Base-by-base conservation (phyloP, 2,888 invertebrate species). In the Caprella mutica region DNA sequence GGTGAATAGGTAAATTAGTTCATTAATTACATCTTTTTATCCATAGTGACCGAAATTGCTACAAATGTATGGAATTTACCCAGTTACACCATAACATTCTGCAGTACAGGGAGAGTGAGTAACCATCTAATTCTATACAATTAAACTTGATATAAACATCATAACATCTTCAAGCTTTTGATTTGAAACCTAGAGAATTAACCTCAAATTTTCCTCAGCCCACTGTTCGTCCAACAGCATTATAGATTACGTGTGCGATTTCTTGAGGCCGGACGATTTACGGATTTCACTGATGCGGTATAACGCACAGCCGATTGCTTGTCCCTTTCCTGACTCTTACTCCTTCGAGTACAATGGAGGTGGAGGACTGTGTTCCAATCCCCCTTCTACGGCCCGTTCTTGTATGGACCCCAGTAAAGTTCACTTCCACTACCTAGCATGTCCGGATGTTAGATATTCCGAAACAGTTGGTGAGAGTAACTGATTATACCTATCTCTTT, bases 91-190 rank as follows among this genome's bases (percentile, higher is more conserved):
- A 83, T 71, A 93, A 93, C 77, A 89, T 93, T 68, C 80, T 93
- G 65, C 92, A 92, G 76, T 93, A 91, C 78, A 93, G 92, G 84
- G 91, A 92, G 80, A 91, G 93, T 93, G 78, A 90, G 92, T 87
- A 67, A n/a, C n/a, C n/a, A n/a, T n/a, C n/a, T n/a, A n/a, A n/a
- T n/a, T n/a, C n/a, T n/a, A n/a, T n/a, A n/a, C n/a, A n/a, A n/a
- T n/a, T n/a, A n/a, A n/a, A n/a, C n/a, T n/a, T n/a, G n/a, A n/a
- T n/a, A n/a, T n/a, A n/a, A n/a, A n/a, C n/a, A n/a, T n/a, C n/a
- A n/a, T n/a, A n/a, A n/a, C n/a, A n/a, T n/a, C n/a, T n/a, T n/a
- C n/a, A n/a, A n/a, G n/a, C n/a, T n/a, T n/a, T n/a, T n/a, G n/a
- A n/a, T n/a, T n/a, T 26, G 30, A 48, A 26, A 12, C n/a, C n/a